Evolutionary conservation across 1,140 invertebrate species (phyloP).

Genomic region (Drosophila obscura): DNA sequence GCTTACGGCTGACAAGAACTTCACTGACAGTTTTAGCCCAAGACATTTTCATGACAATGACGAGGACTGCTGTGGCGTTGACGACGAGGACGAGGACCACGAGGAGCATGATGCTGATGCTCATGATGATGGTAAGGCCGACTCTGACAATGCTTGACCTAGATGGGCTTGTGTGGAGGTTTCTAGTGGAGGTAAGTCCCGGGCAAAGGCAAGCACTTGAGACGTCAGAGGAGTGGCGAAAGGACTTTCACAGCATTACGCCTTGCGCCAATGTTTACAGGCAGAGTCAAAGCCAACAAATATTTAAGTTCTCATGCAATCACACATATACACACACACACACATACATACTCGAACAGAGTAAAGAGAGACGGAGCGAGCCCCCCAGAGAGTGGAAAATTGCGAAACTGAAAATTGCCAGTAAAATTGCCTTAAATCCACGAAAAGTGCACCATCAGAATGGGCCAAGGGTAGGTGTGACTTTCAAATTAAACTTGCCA

Average conservation of each 20-base stretch:
- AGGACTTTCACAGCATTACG: constrained; percentile 50
- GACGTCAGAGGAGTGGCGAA: constrained; percentile 46
- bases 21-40: constrained; percentile 66
- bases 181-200: constrained; percentile 38
- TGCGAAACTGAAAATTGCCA: constrained; percentile 24
- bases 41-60: constrained; percentile 66
- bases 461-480: constrained; percentile 66
- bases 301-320: constrained; percentile 49
- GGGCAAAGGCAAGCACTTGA: constrained; percentile 48
- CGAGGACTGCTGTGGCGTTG: constrained; percentile 36
- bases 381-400: constrained; percentile 11
- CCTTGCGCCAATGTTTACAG: constrained; percentile 41
- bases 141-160: constrained; percentile 67
- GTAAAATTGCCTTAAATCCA: constrained; percentile 38
- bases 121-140: constrained; percentile 19
- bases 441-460: constrained; percentile 47
- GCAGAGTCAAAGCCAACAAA: constrained; percentile 47
- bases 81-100: constrained; percentile 1
- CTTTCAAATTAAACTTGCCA: constrained; percentile 70
- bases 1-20: constrained; percentile 47
- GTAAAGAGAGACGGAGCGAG: background rate
- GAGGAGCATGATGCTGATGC: background rate
- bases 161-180: constrained; percentile 51
- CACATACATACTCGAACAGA: background rate
- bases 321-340: constrained; percentile 1